Evolutionary conservation across 2,888 invertebrate species (phyloP).

Genomic region (Matsumyia berberina): DNA sequence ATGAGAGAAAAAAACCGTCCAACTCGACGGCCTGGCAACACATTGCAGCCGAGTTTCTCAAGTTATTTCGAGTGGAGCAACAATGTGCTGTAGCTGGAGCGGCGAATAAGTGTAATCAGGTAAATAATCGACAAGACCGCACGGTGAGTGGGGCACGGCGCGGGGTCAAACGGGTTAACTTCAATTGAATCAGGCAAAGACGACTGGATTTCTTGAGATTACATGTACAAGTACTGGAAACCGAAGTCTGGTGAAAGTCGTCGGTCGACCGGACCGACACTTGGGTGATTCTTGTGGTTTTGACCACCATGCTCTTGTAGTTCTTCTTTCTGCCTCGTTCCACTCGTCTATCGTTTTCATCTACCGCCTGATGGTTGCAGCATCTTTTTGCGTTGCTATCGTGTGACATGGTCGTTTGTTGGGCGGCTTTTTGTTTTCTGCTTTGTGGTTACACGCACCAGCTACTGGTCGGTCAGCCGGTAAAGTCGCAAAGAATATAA

Average conservation of each 20-base stretch:
- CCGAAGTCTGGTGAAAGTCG: constrained; percentile 66
- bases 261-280: neutral
- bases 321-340: constrained; percentile 24
- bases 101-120: constrained; percentile 44
- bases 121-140: constrained; percentile 42
- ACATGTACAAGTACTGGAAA: constrained; percentile 41
- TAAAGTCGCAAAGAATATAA: constrained; percentile 38
- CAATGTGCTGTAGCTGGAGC: constrained; percentile 19
- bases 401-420: constrained; percentile 48
- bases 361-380: neutral
- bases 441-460: constrained; percentile 58
- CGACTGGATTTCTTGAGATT: constrained; percentile 26
- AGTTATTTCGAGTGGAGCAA: constrained; percentile 14
- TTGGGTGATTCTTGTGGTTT: neutral
- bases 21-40: neutral
- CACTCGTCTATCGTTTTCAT: constrained; percentile 32
- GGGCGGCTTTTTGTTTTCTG: constrained; percentile 21
- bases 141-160: constrained; percentile 29
- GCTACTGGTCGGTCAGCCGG: constrained; percentile 52
- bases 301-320: constrained; percentile 15
- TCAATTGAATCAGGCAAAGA: constrained; percentile 47
- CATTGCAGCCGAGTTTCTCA: constrained; percentile 18
- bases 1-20: neutral
- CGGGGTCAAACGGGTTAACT: constrained; percentile 52
- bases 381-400: constrained; percentile 11